Base-by-base conservation (phyloP, 1,140 invertebrate species). In the Gonatopus flavifemur region DNA sequence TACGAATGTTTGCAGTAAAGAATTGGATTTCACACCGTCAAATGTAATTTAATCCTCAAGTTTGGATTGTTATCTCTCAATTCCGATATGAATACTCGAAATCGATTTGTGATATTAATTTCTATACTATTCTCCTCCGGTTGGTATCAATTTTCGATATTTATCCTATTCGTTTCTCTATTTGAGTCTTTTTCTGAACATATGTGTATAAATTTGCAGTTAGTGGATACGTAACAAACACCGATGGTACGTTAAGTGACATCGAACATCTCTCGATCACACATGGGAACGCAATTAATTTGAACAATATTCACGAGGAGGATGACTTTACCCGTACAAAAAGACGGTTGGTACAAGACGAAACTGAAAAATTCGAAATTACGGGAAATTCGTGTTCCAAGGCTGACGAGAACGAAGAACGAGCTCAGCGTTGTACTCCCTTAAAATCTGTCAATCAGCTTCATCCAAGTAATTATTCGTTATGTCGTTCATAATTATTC, bases 251-350 rank as follows among this genome's bases (percentile, higher is more conserved):
- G 6, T 24, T 55, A 33, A 55, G 44, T 4, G 49, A 46, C 21
- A 35, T 45, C 8, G 47, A 43, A 22, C 28, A 44, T 16, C 46
- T 62, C 32, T 25, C 37, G 3, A 18, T 62, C 7, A 37, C n/a
- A 9, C 7, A 19, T 65, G 62, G 45, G 49, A 60, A 30, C 62
- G 62, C 33, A 45, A 46, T 25, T 20, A 52, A 22, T 7, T 15
- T 21, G 49, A 52, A n/a, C 22, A 50, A 24, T 3, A 52, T 21
- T 12, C 16, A 38, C 3, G 13, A 7, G 21, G n/a, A n/a, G n/a
- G n/a, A n/a, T n/a, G n/a, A n/a, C n/a, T n/a, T n/a, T n/a, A n/a
- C n/a, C n/a, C n/a, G n/a, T n/a, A n/a, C n/a, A n/a, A n/a, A n/a
- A n/a, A n/a, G n/a, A n/a, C n/a, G n/a, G n/a, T n/a, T n/a, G n/a